Evolutionary conservation across 1,140 invertebrate genomes (phyloP).

Genomic region (Aphelenchoides fujianensis): DNA sequence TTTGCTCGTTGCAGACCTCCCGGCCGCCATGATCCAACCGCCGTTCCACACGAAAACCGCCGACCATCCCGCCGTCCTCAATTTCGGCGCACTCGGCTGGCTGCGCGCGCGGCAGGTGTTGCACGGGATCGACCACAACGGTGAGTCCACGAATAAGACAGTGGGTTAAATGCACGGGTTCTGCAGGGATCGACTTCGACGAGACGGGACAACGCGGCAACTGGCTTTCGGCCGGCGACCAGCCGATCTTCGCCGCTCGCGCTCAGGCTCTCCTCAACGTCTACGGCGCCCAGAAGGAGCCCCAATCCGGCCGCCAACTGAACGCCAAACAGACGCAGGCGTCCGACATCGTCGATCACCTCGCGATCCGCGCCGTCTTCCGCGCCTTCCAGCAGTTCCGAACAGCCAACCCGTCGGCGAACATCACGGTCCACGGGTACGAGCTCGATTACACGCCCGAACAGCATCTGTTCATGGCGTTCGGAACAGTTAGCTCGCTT

Average conservation of each 20-base stretch:
- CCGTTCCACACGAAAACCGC: neutral
- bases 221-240: neutral
- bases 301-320: neutral
- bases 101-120: neutral
- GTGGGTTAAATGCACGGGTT: no score
- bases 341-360: neutral
- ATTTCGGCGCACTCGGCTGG: neutral
- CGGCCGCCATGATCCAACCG: neutral
- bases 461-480: neutral
- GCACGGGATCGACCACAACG: neutral
- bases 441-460: neutral
- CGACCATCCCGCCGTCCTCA: neutral
- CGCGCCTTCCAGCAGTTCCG: neutral
- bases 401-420: neutral
- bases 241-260: neutral
- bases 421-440: neutral
- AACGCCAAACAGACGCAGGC: neutral
- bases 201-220: neutral
- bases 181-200: neutral
- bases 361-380: neutral
- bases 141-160: no score
- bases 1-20: conserved; percentile 1
- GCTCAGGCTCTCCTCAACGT: neutral
- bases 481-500: neutral
- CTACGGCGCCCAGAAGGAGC: neutral